A percentile compares a stretch with the other conserved stretches of the same genome.
phyloP scores from a whole-genome alignment of 1,140 invertebrate genomes.

The Tetramorium alpestre region DNA sequence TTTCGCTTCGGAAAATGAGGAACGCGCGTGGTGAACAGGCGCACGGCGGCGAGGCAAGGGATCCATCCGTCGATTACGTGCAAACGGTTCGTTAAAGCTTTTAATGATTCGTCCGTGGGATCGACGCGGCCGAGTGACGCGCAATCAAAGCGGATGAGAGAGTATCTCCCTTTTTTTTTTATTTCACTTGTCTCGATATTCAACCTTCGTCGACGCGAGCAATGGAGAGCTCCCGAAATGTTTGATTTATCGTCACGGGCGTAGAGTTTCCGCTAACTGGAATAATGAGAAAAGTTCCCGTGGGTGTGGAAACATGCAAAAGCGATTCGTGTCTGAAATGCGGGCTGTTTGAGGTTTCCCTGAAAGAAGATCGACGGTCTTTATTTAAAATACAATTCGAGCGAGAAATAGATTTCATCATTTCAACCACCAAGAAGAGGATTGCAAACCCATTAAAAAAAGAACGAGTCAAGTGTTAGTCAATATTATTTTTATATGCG shows the following conservation, averaged over 20 bases:
- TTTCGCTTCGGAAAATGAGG: conserved; percentile 40
- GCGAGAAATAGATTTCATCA: background rate
- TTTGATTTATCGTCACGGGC: conserved; percentile 4
- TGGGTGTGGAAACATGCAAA: background rate
- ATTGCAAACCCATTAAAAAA: background rate
- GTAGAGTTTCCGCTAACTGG: background rate
- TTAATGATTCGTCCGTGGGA: conserved; percentile 64
- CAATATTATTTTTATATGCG: background rate
- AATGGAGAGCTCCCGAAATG: conserved; percentile 4
- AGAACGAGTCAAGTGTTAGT: background rate
- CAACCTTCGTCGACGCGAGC: background rate
- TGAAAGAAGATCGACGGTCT: background rate
- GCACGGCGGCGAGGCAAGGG: conserved; percentile 17
- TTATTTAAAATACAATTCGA: background rate
- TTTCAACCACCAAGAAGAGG: background rate
- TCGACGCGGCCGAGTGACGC: background rate
- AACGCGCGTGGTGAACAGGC: conserved; percentile 13
- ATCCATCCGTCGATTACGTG: conserved; percentile 63
- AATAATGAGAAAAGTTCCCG: conserved; percentile 48
- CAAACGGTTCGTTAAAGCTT: conserved; percentile 67
- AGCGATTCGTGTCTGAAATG: background rate
- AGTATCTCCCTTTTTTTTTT: background rate
- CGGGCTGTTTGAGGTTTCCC: background rate
- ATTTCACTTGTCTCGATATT: conserved; percentile 22
- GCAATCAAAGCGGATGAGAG: conserved; percentile 42